Percentiles rank a stretch among this genome's conserved stretches.
These are phyloP conservation scores for Drosophila pseudotakahashii DNA, from an alignment of 2,888 invertebrate genomes.

Conservation along the genomic window DNA sequence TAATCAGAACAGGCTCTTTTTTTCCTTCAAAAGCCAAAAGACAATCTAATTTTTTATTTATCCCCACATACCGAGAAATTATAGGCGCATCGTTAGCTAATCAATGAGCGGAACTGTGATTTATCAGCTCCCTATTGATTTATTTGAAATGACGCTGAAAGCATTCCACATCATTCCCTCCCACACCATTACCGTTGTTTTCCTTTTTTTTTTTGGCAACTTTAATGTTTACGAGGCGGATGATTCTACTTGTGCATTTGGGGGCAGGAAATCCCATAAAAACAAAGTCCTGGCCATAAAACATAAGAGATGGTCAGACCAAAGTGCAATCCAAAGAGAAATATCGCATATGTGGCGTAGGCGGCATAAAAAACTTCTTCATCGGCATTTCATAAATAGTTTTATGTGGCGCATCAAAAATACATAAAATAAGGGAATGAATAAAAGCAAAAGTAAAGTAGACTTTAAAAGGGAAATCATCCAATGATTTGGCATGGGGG, in stretches of 20 bases:
- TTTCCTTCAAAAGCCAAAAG: neutral
- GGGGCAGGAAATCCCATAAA: constrained; percentile 48
- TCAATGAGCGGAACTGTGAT: constrained; percentile 59
- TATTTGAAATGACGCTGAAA: constrained; percentile 51
- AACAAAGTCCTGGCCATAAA: constrained; percentile 60
- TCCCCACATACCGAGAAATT: constrained; percentile 21
- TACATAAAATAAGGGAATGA: constrained; percentile 48
- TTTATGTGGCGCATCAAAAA: constrained; percentile 57
- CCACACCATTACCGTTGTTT: constrained; percentile 5
- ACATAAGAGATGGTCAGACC: constrained; percentile 30
- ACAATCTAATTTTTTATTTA: constrained; percentile 22
- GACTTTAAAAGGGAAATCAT: constrained; percentile 31
- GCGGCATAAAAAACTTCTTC: constrained; percentile 11
- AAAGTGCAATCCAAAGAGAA: constrained; percentile 44
- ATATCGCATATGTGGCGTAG: constrained; percentile 18
- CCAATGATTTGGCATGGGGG: constrained; percentile 6
- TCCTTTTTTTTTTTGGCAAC: constrained; percentile 28
- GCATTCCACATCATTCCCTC: constrained; percentile 11
- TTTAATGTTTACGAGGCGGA: constrained; percentile 56
- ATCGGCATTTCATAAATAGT: constrained; percentile 69
- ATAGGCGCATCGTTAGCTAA: constrained; percentile 46
- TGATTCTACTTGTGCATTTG: constrained; percentile 32
- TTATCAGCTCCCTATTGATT: constrained; percentile 64
- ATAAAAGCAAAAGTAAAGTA: constrained; percentile 27
- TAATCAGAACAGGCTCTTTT: neutral